Conservation (phyloP, 2,797 vertebrate genomes). For the Pachyuromys duprasi region DNA sequence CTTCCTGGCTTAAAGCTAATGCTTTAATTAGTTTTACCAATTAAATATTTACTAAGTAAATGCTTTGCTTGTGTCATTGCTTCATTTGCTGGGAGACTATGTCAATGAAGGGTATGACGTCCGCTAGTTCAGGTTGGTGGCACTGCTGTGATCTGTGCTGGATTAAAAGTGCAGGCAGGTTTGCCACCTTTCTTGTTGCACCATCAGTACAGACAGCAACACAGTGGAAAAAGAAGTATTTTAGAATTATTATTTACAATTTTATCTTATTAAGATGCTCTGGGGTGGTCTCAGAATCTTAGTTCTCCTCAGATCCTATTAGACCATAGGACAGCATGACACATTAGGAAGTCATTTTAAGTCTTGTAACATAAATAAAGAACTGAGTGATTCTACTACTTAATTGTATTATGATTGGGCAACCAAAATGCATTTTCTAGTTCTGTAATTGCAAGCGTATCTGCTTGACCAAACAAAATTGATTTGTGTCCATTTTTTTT, state of each 20-base stretch:
- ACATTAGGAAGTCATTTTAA: not conserved
- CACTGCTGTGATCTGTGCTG: not conserved
- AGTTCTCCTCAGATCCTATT: not conserved
- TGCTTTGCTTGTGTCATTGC: not conserved
- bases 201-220: not conserved
- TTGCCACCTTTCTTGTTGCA: not conserved
- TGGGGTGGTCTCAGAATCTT: not conserved
- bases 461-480: not conserved
- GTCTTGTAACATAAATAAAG: not conserved
- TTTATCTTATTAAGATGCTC: not conserved
- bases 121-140: not conserved
- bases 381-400: not conserved
- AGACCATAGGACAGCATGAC: not conserved
- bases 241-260: constrained; percentile 4
- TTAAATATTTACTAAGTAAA: no score
- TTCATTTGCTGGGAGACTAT: not conserved
- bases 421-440: constrained; percentile 43
- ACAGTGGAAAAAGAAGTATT: not conserved
- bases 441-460: not conserved
- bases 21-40: no score
- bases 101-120: not conserved
- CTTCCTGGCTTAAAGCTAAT: no score
- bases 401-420: constrained; percentile 2
- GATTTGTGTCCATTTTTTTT: constrained; percentile 56
- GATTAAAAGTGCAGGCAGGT: not conserved